These are phyloP conservation scores for Synanthedon myopaeformis DNA, from an alignment of 2,888 invertebrate genomes.

Conservation along the genomic window DNA sequence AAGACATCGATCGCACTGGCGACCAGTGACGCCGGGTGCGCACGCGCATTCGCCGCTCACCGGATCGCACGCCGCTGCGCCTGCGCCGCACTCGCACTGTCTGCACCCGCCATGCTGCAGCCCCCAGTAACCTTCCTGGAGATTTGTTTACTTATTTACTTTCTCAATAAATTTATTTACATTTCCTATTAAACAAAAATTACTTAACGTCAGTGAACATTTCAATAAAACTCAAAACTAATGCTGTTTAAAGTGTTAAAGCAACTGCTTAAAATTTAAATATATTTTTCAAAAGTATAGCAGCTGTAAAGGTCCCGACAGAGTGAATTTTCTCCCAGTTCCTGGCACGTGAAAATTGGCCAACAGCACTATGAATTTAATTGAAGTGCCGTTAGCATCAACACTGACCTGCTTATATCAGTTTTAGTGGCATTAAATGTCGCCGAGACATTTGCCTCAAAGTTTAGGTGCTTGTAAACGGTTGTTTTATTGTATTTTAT, in stretches of 20 bases:
- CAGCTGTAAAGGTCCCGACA: no score
- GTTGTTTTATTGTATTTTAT: neutral
- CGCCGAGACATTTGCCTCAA: constrained; percentile 19
- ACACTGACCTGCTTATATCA: neutral
- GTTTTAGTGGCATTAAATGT: constrained; percentile 26
- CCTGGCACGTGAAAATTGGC: no score
- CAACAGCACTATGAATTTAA: no score
- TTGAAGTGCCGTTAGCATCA: no score
- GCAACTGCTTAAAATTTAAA: no score
- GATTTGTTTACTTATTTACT: neutral
- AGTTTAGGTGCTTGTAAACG: neutral
- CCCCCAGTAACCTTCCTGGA: constrained; percentile 82
- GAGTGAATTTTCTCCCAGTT: no score
- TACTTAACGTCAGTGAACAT: no score
- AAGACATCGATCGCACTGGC: constrained; percentile 79
- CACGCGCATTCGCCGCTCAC: constrained; percentile 83
- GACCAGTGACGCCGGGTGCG: constrained; percentile 80
- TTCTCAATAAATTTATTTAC: no score
- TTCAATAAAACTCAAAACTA: no score
- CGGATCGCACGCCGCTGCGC: constrained; percentile 81
- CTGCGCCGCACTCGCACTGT: constrained; percentile 82
- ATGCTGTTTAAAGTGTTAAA: no score
- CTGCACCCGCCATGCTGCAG: constrained; percentile 80
- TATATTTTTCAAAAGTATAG: no score
- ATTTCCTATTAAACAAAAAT: no score